phyloP scores from a whole-genome alignment of 2,888 invertebrate genomes.

The Eristalis intricaria region DNA sequence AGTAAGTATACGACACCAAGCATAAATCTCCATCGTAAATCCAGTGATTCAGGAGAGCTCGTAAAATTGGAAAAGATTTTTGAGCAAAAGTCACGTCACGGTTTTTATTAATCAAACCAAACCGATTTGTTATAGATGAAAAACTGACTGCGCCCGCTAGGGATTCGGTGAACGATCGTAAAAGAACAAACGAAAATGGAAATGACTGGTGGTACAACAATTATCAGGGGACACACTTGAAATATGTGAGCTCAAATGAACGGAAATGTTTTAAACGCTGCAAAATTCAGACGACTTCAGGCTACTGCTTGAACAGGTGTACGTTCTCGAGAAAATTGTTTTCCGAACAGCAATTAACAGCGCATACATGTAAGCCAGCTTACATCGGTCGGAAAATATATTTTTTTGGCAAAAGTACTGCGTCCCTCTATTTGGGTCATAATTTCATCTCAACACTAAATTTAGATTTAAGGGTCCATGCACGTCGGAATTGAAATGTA shows the following conservation, averaged over 20 bases:
- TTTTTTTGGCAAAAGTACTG: constrained; percentile 56
- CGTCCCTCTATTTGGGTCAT: constrained; percentile 54
- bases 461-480: constrained; percentile 56
- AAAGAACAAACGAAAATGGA: too few species aligned
- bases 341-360: background rate
- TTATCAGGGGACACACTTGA: background rate
- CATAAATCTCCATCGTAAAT: too few species aligned
- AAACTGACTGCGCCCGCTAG: background rate
- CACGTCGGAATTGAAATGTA: background rate
- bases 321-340: background rate
- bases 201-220: background rate
- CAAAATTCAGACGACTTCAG: background rate
- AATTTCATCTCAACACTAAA: constrained; percentile 60
- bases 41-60: too few species aligned
- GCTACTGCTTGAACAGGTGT: background rate
- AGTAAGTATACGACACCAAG: too few species aligned
- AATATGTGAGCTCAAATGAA: background rate
- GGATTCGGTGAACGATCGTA: background rate
- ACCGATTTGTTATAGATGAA: background rate
- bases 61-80: too few species aligned
- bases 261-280: background rate
- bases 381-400: constrained; percentile 52
- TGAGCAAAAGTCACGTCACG: too few species aligned
- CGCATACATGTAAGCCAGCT: background rate
- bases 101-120: background rate